Percentiles rank a stretch among this genome's conserved stretches.
These are phyloP conservation scores for Leucoma salicis DNA, from an alignment of 2,888 invertebrate genomes.

Conservation along the genomic window DNA sequence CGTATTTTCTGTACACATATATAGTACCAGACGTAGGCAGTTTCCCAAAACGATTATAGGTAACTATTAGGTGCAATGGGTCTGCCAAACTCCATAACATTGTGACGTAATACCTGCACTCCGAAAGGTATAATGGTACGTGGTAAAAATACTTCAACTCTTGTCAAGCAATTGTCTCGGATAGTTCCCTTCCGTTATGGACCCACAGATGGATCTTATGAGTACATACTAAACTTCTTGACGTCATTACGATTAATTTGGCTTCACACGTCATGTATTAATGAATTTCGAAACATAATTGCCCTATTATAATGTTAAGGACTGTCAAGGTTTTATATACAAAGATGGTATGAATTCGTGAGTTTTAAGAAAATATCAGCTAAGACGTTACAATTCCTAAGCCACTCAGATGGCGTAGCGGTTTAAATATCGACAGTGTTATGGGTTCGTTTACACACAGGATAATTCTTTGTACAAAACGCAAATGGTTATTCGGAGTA, in stretches of 20 bases:
- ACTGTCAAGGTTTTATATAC: slow-evolving; percentile 51
- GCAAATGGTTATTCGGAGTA: no score
- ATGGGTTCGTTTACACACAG: no score
- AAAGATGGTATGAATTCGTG: slow-evolving; percentile 40
- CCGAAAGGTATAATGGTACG: neutral
- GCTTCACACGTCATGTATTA: slow-evolving; percentile 55
- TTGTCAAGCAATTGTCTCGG: slow-evolving; percentile 4
- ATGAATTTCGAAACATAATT: slow-evolving; percentile 55
- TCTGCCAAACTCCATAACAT: slow-evolving; percentile 8
- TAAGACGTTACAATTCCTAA: no score
- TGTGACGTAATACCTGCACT: neutral
- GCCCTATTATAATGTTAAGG: slow-evolving; percentile 61
- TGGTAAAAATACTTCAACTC: slow-evolving; percentile 1
- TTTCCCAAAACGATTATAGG: no score
- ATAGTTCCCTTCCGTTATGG: slow-evolving; percentile 6
- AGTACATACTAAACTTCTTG: slow-evolving; percentile 63
- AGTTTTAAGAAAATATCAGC: no score
- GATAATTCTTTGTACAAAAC: no score
- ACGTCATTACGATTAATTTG: slow-evolving; percentile 54
- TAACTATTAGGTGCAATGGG: no score
- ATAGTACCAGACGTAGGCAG: slow-evolving; percentile 15
- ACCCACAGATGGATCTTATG: slow-evolving; percentile 6
- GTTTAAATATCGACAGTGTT: no score
- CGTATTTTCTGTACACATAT: slow-evolving; percentile 19
- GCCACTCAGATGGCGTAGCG: no score